phyloP scores from a whole-genome alignment of 1,140 invertebrate species.

The Macrostomum lignano region DNA sequence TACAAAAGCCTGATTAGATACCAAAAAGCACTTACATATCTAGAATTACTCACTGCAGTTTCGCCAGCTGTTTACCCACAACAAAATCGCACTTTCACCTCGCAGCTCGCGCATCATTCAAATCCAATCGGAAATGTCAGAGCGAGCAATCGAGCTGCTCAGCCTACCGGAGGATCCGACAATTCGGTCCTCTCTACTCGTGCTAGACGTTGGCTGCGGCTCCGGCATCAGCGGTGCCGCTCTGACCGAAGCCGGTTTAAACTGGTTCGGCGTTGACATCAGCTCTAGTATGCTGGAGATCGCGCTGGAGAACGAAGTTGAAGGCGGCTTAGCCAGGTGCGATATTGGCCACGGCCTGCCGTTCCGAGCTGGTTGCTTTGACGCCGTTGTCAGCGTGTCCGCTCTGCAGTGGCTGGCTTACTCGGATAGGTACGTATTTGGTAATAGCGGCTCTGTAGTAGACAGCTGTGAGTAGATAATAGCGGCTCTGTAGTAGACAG shows the following conservation, averaged over 20 bases:
- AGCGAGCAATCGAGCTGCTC: slow-evolving; percentile 68
- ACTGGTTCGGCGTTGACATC: slow-evolving; percentile 85
- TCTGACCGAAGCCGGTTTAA: slow-evolving; percentile 60
- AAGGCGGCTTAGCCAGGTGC: slow-evolving; percentile 58
- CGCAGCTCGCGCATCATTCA: slow-evolving; percentile 71
- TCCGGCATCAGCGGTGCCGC: slow-evolving; percentile 76
- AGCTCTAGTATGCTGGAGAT: slow-evolving; percentile 65
- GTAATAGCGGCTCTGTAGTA: too few relatives aligned
- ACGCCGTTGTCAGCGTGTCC: slow-evolving; percentile 61
- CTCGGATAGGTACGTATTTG: too few relatives aligned
- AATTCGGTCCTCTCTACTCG: slow-evolving; percentile 3
- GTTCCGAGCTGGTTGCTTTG: slow-evolving; percentile 70
- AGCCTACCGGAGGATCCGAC: slow-evolving; percentile 45
- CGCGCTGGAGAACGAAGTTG: slow-evolving; percentile 55
- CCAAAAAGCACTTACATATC: too few relatives aligned
- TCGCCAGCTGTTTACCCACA: too few relatives aligned
- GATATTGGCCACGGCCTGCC: slow-evolving; percentile 87
- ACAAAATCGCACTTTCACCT: too few relatives aligned
- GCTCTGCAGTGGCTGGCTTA: slow-evolving; percentile 98
- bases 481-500: too few relatives aligned
- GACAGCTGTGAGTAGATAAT: too few relatives aligned
- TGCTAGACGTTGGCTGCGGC: slow-evolving; percentile 39
- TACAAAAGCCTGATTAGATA: too few relatives aligned
- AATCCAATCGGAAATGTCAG: slow-evolving; percentile 72
- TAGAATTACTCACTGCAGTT: too few relatives aligned